Percentiles rank a stretch among this genome's conserved stretches.
These are phyloP conservation scores for Vimba vimba DNA, from an alignment of 2,113 vertebrate genomes.

Conservation along the genomic window DNA sequence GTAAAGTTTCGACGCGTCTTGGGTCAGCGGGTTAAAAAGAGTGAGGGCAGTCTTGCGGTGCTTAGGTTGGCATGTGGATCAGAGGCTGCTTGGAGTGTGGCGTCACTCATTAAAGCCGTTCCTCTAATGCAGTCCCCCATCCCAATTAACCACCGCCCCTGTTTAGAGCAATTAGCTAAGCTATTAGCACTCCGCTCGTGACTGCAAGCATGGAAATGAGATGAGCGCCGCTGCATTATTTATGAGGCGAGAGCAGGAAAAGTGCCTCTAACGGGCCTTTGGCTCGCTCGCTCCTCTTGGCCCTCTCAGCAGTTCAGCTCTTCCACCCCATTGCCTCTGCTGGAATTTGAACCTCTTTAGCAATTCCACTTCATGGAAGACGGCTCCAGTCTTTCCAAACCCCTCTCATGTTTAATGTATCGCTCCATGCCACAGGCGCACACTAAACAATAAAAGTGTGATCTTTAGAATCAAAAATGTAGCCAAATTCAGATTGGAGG, in stretches of 20 bases:
- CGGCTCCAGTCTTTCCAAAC: not conserved
- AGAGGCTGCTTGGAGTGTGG: not conserved
- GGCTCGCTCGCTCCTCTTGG: conserved; percentile 43
- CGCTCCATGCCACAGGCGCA: not conserved
- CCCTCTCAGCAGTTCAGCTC: conserved; percentile 22
- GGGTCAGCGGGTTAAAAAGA: conserved; percentile 10
- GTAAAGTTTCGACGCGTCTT: not conserved
- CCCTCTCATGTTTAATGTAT: conserved; percentile 31
- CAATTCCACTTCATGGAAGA: conserved; percentile 35
- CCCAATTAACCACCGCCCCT: conserved; percentile 47
- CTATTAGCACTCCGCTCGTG: conserved; percentile 50
- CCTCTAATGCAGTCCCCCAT: conserved; percentile 34
- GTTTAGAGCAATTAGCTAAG: conserved; percentile 55
- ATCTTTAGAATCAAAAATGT: conserved; percentile 26
- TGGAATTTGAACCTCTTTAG: conserved; percentile 48
- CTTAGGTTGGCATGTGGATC: conserved; percentile 1
- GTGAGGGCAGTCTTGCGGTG: not conserved
- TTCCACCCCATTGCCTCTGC: conserved; percentile 29
- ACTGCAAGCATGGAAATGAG: conserved; percentile 52
- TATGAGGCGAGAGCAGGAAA: conserved; percentile 33
- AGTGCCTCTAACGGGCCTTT: conserved; percentile 39
- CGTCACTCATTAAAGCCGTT: conserved; percentile 45
- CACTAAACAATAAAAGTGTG: conserved; percentile 12
- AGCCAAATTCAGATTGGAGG: not conserved
- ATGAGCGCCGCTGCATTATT: conserved; percentile 45